Conservation (phyloP, 2,797 vertebrate species). For the Anas bernieri region DNA sequence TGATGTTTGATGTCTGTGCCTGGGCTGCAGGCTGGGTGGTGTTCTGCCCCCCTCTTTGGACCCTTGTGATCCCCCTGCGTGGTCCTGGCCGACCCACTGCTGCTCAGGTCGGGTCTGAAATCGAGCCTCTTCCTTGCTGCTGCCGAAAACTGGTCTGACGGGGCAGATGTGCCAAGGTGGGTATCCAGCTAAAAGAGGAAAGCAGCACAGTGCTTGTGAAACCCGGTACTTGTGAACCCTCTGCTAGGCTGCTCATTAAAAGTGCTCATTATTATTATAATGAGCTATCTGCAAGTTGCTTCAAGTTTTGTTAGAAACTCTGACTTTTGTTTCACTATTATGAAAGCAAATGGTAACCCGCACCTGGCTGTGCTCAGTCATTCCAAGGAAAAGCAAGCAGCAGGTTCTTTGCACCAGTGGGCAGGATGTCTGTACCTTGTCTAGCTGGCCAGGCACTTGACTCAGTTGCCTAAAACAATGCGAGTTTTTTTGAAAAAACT, state of each 20-base stretch:
- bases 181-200: neutral
- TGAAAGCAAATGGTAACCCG: neutral
- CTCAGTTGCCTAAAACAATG: neutral
- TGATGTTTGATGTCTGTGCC: fast-evolving
- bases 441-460: neutral
- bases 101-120: neutral
- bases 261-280: neutral
- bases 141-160: slow-evolving; percentile 14
- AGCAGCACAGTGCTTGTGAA: neutral
- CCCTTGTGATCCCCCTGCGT: fast-evolving
- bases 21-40: neutral
- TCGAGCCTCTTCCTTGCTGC: neutral
- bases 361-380: neutral
- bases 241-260: neutral
- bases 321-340: neutral
- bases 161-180: neutral
- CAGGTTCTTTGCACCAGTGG: neutral
- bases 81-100: neutral
- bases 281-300: neutral
- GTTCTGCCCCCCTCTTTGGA: neutral
- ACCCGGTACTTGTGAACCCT: neutral
- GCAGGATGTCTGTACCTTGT: neutral
- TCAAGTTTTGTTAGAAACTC: slow-evolving; percentile 34
- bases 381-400: neutral
- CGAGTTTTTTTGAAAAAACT: neutral